phyloP scores from a whole-genome alignment of 2,113 vertebrate species.

The Brachyhypopomus occidentalis region DNA sequence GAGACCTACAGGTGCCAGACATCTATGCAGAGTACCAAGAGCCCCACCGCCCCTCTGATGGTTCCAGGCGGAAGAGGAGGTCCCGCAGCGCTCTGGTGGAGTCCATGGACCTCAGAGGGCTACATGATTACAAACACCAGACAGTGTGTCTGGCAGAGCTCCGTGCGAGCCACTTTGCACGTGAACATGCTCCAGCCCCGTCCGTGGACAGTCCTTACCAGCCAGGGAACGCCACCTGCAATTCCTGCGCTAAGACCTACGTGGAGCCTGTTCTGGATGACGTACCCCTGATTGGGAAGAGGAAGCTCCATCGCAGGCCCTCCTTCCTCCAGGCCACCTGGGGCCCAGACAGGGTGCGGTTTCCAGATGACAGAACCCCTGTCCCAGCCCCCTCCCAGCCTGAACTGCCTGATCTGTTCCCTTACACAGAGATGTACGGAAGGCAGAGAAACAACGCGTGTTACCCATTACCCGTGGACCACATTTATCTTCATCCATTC shows the following conservation, averaged over 20 bases:
- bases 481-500: slow-evolving; percentile 74
- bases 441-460: slow-evolving; percentile 70
- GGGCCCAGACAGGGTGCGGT: slow-evolving; percentile 72
- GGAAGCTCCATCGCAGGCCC: slow-evolving; percentile 74
- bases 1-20: slow-evolving; percentile 75
- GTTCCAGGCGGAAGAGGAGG: slow-evolving; percentile 63
- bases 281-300: slow-evolving; percentile 71
- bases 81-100: slow-evolving; percentile 71
- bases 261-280: slow-evolving; percentile 68
- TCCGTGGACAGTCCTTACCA: slow-evolving; percentile 73
- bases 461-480: slow-evolving; percentile 68
- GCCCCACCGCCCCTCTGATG: slow-evolving; percentile 52
- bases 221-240: slow-evolving; percentile 72
- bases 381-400: slow-evolving; percentile 56
- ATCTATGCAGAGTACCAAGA: slow-evolving; percentile 77
- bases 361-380: slow-evolving; percentile 67
- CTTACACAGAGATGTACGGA: slow-evolving; percentile 61
- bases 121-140: slow-evolving; percentile 56
- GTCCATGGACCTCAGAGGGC: slow-evolving; percentile 60
- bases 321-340: slow-evolving; percentile 79
- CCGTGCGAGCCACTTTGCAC: slow-evolving; percentile 71
- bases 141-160: slow-evolving; percentile 58
- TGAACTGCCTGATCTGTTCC: slow-evolving; percentile 78
- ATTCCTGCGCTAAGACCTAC: slow-evolving; percentile 62
- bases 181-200: slow-evolving; percentile 67